These are phyloP conservation scores for Pachyseris speciosa DNA, from an alignment of 64 coral and sea anemone genomes.

Conservation along the genomic window DNA sequence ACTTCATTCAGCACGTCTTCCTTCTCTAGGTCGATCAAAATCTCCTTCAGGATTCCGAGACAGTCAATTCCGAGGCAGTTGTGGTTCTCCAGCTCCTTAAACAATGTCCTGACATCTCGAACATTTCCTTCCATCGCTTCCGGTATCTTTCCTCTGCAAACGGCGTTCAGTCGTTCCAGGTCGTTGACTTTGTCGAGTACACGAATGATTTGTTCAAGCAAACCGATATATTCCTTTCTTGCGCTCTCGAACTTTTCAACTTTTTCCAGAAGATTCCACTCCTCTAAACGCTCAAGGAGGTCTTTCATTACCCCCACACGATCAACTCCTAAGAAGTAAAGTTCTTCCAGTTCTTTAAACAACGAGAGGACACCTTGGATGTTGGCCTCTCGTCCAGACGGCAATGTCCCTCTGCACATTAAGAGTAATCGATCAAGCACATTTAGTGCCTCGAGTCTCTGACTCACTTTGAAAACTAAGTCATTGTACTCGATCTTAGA, in stretches of 20 bases:
- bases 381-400: neutral
- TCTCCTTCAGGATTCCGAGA: neutral
- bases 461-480: neutral
- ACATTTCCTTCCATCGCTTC: neutral
- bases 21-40: neutral
- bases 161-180: neutral
- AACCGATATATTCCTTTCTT: neutral
- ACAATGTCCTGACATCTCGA: neutral
- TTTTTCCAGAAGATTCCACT: neutral
- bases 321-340: neutral
- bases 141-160: neutral
- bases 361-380: neutral
- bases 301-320: neutral
- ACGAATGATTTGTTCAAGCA: neutral
- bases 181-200: conserved; percentile 2
- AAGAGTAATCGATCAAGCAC: neutral
- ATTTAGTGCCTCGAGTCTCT: neutral
- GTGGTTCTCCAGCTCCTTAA: neutral
- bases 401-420: neutral
- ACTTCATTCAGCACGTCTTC: neutral
- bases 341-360: neutral
- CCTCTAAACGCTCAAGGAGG: neutral
- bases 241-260: neutral
- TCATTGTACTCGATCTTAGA: neutral
- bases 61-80: neutral